Evolutionary conservation across 2,113 vertebrate genomes (phyloP).

Genomic region (Planiliza haematocheilus): DNA sequence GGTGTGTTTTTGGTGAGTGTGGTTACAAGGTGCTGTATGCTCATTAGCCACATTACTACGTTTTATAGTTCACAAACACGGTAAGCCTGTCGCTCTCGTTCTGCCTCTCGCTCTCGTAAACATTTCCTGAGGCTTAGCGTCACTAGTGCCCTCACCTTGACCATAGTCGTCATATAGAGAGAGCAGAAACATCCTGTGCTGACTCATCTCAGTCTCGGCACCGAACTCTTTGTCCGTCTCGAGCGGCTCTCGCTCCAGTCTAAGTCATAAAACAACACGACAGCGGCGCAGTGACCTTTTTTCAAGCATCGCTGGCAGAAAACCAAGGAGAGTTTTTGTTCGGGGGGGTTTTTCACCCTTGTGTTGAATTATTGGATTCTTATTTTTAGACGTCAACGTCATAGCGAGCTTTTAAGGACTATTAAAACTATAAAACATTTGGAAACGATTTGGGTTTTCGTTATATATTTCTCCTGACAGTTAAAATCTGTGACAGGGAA

Average conservation of each 20-base stretch:
- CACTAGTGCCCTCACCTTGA: conserved; percentile 5
- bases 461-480: background rate
- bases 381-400: background rate
- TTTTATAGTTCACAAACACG: background rate
- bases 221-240: conserved; percentile 1
- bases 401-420: background rate
- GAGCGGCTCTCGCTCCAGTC: background rate
- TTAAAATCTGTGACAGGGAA: background rate
- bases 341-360: background rate
- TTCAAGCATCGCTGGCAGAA: background rate
- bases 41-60: background rate
- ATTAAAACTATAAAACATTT: background rate
- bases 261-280: conserved; percentile 21
- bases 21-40: background rate
- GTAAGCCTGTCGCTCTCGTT: background rate
- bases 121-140: background rate
- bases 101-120: background rate
- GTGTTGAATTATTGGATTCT: background rate
- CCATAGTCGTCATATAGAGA: conserved; percentile 23
- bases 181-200: conserved; percentile 23
- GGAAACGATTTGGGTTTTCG: too few relatives aligned
- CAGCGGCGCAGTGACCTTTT: conserved; percentile 11
- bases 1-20: too few relatives aligned
- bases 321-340: background rate
- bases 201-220: conserved; percentile 36